phyloP scores from a whole-genome alignment of 2,797 vertebrate genomes.

The Chelidonichthys spinosus region DNA sequence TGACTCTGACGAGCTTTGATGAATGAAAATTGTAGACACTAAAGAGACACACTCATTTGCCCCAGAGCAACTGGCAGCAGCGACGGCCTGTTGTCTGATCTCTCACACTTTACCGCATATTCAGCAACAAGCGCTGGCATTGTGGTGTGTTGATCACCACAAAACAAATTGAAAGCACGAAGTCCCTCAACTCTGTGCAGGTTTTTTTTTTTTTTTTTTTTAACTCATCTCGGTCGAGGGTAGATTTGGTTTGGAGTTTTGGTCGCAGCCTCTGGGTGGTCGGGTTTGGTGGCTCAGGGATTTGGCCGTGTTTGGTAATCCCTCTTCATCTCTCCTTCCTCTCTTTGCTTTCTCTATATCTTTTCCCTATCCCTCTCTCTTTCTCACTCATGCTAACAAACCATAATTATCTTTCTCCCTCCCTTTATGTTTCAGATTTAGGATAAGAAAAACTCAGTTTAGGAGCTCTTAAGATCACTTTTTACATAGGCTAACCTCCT shows the following conservation, averaged over 20 bases:
- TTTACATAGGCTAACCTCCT: neutral
- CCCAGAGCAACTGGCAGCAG: slow-evolving; percentile 67
- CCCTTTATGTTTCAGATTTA: slow-evolving; percentile 40
- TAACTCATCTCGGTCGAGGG: slow-evolving; percentile 49
- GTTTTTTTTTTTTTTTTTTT: slow-evolving; percentile 25
- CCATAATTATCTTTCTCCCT: slow-evolving; percentile 48
- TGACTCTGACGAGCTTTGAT: slow-evolving; percentile 65
- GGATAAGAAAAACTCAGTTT: slow-evolving; percentile 16
- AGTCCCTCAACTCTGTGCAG: slow-evolving; percentile 6
- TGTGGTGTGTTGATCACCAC: slow-evolving; percentile 51
- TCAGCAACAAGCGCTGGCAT: slow-evolving; percentile 55
- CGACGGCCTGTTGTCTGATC: slow-evolving; percentile 66
- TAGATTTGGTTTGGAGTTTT: slow-evolving; percentile 52
- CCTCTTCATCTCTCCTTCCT: slow-evolving; percentile 70
- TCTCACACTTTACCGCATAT: slow-evolving; percentile 63
- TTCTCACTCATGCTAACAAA: slow-evolving; percentile 36
- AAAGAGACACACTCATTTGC: slow-evolving; percentile 64
- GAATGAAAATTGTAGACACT: slow-evolving; percentile 69
- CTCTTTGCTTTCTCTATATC: slow-evolving; percentile 42
- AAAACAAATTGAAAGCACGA: slow-evolving; percentile 39
- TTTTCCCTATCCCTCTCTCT: slow-evolving; percentile 22
- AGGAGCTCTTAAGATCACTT: slow-evolving; percentile 14
- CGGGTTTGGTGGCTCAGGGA: slow-evolving; percentile 58
- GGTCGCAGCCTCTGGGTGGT: slow-evolving; percentile 73
- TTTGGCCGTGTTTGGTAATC: slow-evolving; percentile 81